Conservation (phyloP, 2,113 vertebrate genomes). For the Nothobranchius furzeri region DNA sequence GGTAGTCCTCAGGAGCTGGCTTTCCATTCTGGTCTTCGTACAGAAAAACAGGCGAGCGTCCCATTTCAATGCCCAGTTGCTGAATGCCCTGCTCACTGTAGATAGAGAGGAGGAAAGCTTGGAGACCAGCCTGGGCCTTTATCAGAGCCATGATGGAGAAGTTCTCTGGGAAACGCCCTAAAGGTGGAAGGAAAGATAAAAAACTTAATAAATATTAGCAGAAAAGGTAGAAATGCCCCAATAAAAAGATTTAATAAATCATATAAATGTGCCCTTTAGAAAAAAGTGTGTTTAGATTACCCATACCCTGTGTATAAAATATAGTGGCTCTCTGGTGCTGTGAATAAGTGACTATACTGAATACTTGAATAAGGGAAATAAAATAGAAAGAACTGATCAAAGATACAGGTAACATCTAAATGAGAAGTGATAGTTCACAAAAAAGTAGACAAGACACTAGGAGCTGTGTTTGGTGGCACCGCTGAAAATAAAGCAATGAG, state of each 20-base stretch:
- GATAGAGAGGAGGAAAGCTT: slow-evolving; percentile 88
- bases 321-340: no score
- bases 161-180: slow-evolving; percentile 89
- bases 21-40: slow-evolving; percentile 88
- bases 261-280: no score
- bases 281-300: no score
- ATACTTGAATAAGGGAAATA: not conserved
- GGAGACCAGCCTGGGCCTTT: slow-evolving; percentile 83
- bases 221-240: not conserved
- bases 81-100: slow-evolving; percentile 87
- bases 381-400: not conserved
- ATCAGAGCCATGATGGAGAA: slow-evolving; percentile 90
- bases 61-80: slow-evolving; percentile 88
- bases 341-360: no score
- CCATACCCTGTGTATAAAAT: no score
- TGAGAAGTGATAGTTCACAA: not conserved
- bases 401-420: not conserved
- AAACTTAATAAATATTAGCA: no score
- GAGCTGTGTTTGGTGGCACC: not conserved
- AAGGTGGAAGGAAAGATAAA: not conserved
- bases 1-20: slow-evolving; percentile 85
- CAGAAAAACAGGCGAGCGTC: slow-evolving; percentile 86
- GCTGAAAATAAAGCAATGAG: not conserved
- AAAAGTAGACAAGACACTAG: slow-evolving; percentile 1
- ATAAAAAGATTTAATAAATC: not conserved